Base-by-base conservation (phyloP, 2,888 invertebrate species). In the Pyrocoelia pectoralis region DNA sequence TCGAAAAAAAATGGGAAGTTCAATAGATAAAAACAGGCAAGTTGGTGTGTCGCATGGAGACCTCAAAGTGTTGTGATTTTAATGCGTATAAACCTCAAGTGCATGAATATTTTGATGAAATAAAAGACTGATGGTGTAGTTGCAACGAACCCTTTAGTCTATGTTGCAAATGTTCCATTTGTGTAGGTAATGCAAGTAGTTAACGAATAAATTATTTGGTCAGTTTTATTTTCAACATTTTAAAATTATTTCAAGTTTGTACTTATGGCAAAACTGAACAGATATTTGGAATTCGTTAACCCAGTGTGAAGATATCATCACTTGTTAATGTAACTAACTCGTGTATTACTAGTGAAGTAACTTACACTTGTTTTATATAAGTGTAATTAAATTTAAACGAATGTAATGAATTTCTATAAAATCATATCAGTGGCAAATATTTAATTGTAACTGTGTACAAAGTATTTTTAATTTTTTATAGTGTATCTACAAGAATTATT, bases 51-150 rank as follows among this genome's bases (percentile, higher is more conserved):
- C 70, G 70, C 61, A 59, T 65, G 59, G 48, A 62, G 61, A 71
- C 65, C 68, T 69, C 67, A 17, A 68, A 70, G 74, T 71, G 72
- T 74, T 73, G 73, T 74, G 74, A 73, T 71, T 56, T 62, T 62
- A 24, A 66, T 56, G 61, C 57, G 61, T 66, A 66, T 62, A 68
- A 66, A 65, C 43, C 43, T 65, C 56, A 65, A 69, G 71, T 74
- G 73, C 72, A 72, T 73, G 72, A 70, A 68, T 41, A 13, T 72
- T 51, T 66, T 66, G 55, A 62, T 50, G 40, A 58, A 48, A 48
- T 24, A 64, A 56, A 75, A 74, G 73, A 74, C 73, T 74, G 74
- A 73, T 66, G 64, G 65, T 61, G 28, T 57, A 57, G 19, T 53
- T 65, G 65, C 65, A 65, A 65, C 61, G 61, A 65, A 65, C 57